phyloP scores from a whole-genome alignment of 2,888 invertebrate species.

The Diplazon laetatorius region DNA sequence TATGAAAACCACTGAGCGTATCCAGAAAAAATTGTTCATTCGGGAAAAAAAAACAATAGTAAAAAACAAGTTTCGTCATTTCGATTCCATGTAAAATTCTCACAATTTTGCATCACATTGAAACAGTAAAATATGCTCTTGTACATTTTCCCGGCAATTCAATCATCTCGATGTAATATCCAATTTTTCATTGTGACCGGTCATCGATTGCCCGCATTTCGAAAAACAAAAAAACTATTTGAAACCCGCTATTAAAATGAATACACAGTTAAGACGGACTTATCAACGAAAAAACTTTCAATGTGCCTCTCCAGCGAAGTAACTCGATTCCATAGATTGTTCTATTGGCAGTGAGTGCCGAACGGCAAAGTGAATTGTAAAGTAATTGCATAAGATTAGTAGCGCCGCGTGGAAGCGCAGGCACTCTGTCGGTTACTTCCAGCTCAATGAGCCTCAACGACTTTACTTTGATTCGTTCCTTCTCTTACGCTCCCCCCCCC shows the following conservation, averaged over 20 bases:
- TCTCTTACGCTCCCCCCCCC: constrained; percentile 45
- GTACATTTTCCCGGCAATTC: neutral
- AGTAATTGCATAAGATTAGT: constrained; percentile 83
- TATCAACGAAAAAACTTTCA: constrained; percentile 34
- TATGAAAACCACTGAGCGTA: neutral
- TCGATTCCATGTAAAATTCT: too few relatives aligned
- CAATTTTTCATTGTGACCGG: neutral
- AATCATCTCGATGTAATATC: too few relatives aligned
- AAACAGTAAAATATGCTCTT: too few relatives aligned
- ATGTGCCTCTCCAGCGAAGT: constrained; percentile 59
- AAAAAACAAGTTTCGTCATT: too few relatives aligned
- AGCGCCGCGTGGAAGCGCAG: constrained; percentile 76
- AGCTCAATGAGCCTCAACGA: constrained; percentile 81
- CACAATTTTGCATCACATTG: too few relatives aligned
- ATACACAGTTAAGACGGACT: constrained; percentile 5
- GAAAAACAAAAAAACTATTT: neutral
- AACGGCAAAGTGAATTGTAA: constrained; percentile 81
- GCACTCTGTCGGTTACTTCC: constrained; percentile 82
- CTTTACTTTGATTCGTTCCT: constrained; percentile 80
- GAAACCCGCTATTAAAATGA: constrained; percentile 8
- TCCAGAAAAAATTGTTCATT: neutral
- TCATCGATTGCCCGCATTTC: neutral
- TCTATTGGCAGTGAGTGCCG: constrained; percentile 80
- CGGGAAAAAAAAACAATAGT: neutral
- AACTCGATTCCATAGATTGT: constrained; percentile 79